Conservation (phyloP, 2,888 invertebrate species). For the Diplolepis rosae region DNA sequence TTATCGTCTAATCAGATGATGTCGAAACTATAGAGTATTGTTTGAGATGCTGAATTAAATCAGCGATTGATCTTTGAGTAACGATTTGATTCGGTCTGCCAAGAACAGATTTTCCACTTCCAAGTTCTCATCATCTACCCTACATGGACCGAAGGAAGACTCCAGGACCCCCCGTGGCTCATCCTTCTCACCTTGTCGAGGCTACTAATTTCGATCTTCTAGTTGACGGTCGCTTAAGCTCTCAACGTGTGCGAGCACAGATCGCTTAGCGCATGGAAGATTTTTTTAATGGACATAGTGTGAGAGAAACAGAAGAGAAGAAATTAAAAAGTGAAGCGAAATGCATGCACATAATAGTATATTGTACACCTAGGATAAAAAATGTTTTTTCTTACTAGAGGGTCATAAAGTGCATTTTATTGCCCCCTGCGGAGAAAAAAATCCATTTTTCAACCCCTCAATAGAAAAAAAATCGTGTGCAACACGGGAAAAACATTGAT, state of each 20-base stretch:
- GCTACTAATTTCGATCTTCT: conserved; percentile 40
- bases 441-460: no score
- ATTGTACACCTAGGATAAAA: no score
- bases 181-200: conserved; percentile 30
- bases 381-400: no score
- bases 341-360: no score
- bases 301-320: conserved; percentile 30
- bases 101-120: conserved; percentile 13
- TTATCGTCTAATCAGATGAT: neutral
- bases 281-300: conserved; percentile 30
- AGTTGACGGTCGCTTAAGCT: conserved; percentile 33
- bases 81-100: conserved; percentile 20
- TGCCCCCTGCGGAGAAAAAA: no score
- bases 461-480: no score
- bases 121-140: conserved; percentile 8
- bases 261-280: conserved; percentile 39
- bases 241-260: conserved; percentile 32
- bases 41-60: neutral
- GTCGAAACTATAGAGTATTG: neutral
- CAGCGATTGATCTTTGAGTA: neutral
- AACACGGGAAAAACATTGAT: no score
- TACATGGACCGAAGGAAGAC: neutral
- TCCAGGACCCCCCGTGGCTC: conserved; percentile 14
- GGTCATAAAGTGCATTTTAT: no score
- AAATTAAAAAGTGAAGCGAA: conserved; percentile 42